Percentiles rank a stretch among this genome's conserved stretches.
Evolutionary conservation across 2,797 vertebrate species (phyloP).

Genomic region (Alosa sapidissima): DNA sequence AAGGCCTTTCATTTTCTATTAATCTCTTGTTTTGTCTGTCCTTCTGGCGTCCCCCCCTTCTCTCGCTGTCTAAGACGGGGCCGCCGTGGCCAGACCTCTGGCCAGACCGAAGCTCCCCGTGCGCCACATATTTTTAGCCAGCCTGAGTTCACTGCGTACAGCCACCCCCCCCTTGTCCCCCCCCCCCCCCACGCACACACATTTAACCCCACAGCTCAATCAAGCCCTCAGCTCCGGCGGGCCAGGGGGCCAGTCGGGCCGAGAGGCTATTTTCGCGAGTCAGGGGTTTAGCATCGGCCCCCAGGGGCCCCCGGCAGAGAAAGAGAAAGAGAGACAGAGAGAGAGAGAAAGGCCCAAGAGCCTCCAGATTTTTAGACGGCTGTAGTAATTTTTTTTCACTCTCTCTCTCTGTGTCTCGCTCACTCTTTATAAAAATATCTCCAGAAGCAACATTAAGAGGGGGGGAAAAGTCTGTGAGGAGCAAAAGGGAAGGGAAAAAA

Average conservation of each 20-base stretch:
- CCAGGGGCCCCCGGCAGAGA: neutral
- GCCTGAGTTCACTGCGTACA: conserved; percentile 60
- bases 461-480: conserved; percentile 25
- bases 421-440: conserved; percentile 23
- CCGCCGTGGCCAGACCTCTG: conserved; percentile 56
- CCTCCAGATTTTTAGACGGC: conserved; percentile 16
- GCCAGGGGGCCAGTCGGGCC: conserved; percentile 31
- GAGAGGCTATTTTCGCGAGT: conserved; percentile 40
- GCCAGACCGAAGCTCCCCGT: conserved; percentile 68
- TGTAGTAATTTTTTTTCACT: conserved; percentile 13
- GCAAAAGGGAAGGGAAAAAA: conserved; percentile 5
- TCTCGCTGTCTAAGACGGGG: conserved; percentile 59
- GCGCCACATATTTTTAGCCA: conserved; percentile 56
- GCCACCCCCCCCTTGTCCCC: conserved; percentile 23
- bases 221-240: conserved; percentile 58
- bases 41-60: conserved; percentile 48
- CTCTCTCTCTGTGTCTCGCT: neutral
- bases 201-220: conserved; percentile 39
- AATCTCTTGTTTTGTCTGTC: conserved; percentile 41
- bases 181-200: no score
- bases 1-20: conserved; percentile 22
- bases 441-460: conserved; percentile 16
- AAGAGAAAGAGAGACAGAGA: conserved; percentile 1
- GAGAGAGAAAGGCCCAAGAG: neutral
- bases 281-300: neutral